Evolutionary conservation across 2,797 vertebrate species (phyloP), one percentile per base, ranked within the genome.

Genomic region (Sitta carolinensis): DNA sequence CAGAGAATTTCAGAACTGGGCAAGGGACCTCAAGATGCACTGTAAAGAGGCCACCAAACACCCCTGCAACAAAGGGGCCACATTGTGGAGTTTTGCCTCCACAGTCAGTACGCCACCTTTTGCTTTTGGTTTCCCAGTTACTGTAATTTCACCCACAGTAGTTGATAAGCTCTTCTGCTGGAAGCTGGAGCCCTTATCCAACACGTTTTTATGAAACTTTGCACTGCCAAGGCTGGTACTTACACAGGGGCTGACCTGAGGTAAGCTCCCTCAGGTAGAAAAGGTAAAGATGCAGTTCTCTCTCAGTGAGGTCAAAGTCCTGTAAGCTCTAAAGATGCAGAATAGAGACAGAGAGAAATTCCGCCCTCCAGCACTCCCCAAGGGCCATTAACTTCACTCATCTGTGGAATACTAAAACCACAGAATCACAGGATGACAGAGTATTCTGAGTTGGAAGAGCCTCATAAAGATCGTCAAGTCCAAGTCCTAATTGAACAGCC

Each of bases 251-350:
- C 42, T 66, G 26, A 22, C 13, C 14, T 23, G 14, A 51, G 21
- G 15, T 5, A 47, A 1, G 1, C 16, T 3, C 3, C 3, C 6
- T 66, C 51, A 66, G 25, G 47, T 1, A 55, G 38, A 84, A 66
- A 10, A 62, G 9, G 16, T 58, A 45, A 87, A 36, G 32, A 54
- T 32, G 18, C 18, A 62, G 32, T 16, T 77, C 48, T 77, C 51
- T 66, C 32, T 81, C 50, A 5, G 21, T 38, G 40, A 89, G 18
- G 16, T 58, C 7, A 4, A 66, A 84, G 55, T 30, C 48, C 34
- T 81, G 12, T 54, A 66, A 87, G 14, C 10, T 52, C 63, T 52
- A 29, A 84, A 50, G 29, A 57, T 5, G 3, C 12, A 74, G 30
- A 61, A 73, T 1, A 42, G 15, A 73, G 26, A 69, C 29, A 20